phyloP scores from a whole-genome alignment of 2,113 vertebrate genomes.

The Mobula birostris region DNA sequence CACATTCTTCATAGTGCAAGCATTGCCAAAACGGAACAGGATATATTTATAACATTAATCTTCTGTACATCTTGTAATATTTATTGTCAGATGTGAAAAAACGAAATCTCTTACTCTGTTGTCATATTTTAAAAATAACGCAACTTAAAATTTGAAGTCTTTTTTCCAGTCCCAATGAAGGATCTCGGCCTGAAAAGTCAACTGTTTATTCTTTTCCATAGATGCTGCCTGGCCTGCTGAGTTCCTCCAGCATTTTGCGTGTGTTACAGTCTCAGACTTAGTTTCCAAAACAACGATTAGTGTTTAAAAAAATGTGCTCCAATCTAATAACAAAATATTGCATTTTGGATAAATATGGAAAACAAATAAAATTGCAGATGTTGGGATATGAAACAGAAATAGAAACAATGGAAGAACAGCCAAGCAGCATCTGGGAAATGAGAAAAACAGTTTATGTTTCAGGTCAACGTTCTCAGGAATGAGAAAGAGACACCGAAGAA shows the following conservation, averaged over 20 bases:
- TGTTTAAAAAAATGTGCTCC: background rate
- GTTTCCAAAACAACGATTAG: too few species aligned
- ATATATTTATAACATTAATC: slow-evolving; percentile 18
- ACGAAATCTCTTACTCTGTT: background rate
- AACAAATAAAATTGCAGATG: too few species aligned
- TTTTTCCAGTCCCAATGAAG: too few species aligned
- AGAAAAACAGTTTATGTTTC: too few species aligned
- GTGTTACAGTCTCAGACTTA: background rate
- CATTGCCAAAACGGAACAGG: slow-evolving; percentile 11
- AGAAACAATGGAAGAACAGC: background rate
- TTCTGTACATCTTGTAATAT: slow-evolving; percentile 1
- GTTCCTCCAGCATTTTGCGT: too few species aligned
- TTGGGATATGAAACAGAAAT: background rate
- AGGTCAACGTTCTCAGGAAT: too few species aligned
- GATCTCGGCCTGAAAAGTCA: too few species aligned
- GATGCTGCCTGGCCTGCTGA: too few species aligned
- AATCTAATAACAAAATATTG: background rate
- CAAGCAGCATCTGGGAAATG: too few species aligned
- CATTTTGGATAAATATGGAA: background rate
- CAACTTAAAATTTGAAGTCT: background rate
- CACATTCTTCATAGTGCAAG: background rate
- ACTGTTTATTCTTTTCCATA: too few species aligned
- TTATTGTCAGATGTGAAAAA: slow-evolving; percentile 2
- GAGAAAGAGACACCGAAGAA: too few species aligned
- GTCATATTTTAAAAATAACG: background rate